Evolutionary conservation across 1,140 invertebrate genomes (phyloP), one percentile per base, ranked within the genome.

Genomic region (Spodoptera litura): DNA sequence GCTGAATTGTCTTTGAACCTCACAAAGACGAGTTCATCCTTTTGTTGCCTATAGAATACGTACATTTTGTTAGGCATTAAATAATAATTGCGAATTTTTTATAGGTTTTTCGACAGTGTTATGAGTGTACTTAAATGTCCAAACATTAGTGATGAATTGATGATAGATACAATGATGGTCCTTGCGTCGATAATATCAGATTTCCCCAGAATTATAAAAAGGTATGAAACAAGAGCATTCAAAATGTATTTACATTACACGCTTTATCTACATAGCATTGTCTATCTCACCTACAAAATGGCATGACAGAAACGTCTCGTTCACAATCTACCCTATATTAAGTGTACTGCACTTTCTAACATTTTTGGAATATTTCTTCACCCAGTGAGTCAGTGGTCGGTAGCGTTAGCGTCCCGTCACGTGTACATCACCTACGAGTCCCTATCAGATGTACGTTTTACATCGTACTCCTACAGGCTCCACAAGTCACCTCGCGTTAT

Each of bases 381-480:
- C 59, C 62, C 3, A 70, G 66, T 70, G 66, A 53, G 66, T 70
- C 66, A 70, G 15, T 5, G 64, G 31, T 64, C 59, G 11, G 35
- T 55, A 53, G 51, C 31, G 15, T 51, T 13, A 53, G 4, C 27
- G 80, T 82, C 76, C 81, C 79, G 84, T 85, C 87, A 89, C 88
- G 85, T 85, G 62, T 66, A 66, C 66, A 70, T 70, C 66, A 70
- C 66, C 66, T 52, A 70, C 49, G 66, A 51, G 12, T 25, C 20
- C 9, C 71, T 89, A 90, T 90, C 89, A 86, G 90, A 91, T 91
- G 84, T 85, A 89, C 89, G 89, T 86, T 87, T 86, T 70, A 70
- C 25, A 53, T 70, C 51, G 15, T 70, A 88, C 84, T 83, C 84
- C 84, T 78, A 85, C 38, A 38, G 62, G 62, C 62, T 51, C 62